Evolutionary conservation across 1,140 invertebrate species (phyloP).

Genomic region (Halesus radiatus): DNA sequence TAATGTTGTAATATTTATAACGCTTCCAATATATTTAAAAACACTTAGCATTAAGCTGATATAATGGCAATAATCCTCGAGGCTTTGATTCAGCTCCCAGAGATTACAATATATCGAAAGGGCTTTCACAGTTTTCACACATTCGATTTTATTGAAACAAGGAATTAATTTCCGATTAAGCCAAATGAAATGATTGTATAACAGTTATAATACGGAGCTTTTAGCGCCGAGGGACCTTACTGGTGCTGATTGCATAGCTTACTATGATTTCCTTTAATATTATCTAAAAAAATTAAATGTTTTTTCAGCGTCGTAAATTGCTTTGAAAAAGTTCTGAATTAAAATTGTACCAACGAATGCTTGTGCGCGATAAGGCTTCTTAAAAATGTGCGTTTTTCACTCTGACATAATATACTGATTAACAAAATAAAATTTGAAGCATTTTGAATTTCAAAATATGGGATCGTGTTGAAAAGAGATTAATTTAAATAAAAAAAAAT

Average conservation of each 20-base stretch:
- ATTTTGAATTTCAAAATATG: not conserved
- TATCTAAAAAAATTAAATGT: too few relatives aligned
- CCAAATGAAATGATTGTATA: not conserved
- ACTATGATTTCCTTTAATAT: too few relatives aligned
- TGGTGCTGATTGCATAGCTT: too few relatives aligned
- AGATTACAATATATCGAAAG: not conserved
- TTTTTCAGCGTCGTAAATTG: too few relatives aligned
- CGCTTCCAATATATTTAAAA: not conserved
- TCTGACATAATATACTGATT: too few relatives aligned
- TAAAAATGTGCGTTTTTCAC: too few relatives aligned
- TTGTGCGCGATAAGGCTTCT: too few relatives aligned
- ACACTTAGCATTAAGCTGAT: not conserved
- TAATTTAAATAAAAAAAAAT: constrained; percentile 2
- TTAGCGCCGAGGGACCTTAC: too few relatives aligned
- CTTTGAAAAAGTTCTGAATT: too few relatives aligned
- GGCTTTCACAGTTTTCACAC: constrained; percentile 13
- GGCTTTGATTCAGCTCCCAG: not conserved
- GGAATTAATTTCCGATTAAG: not conserved
- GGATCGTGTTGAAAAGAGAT: not conserved
- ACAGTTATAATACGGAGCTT: too few relatives aligned
- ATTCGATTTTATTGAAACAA: constrained; percentile 6
- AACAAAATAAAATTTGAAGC: not conserved
- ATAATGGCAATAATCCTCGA: not conserved
- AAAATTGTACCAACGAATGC: too few relatives aligned
- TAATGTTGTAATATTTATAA: not conserved